A percentile compares a stretch with the other conserved stretches of the same genome.
phyloP scores from a whole-genome alignment of 2,797 vertebrate genomes.

The Sciurus vulgaris region DNA sequence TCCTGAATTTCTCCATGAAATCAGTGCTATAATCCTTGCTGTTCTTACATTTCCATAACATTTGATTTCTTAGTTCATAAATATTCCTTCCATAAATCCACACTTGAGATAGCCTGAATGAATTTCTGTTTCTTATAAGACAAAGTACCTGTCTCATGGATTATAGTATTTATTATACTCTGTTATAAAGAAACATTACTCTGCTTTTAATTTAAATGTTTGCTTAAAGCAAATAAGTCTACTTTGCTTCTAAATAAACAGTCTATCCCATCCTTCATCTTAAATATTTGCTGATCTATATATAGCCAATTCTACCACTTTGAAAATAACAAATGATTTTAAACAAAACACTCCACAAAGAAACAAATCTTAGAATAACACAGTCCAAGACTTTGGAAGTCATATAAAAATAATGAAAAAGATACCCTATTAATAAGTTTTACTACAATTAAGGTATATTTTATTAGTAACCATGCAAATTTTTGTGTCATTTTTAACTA shows the following conservation, averaged over 20 bases:
- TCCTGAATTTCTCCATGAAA: slow-evolving; percentile 4
- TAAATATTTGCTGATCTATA: slow-evolving; percentile 11
- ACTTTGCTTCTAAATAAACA: not conserved
- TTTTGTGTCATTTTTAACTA: slow-evolving; percentile 20
- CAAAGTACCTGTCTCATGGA: not conserved
- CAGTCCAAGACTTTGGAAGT: not conserved
- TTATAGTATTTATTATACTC: not conserved
- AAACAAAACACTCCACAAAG: not conserved
- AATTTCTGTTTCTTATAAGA: not conserved
- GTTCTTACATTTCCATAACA: not conserved
- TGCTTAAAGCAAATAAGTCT: not conserved
- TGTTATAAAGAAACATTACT: slow-evolving; percentile 10
- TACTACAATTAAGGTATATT: slow-evolving; percentile 51
- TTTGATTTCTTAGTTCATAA: not conserved
- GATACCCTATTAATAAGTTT: not conserved
- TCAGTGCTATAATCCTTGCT: not conserved
- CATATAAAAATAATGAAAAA: not conserved
- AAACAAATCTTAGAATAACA: not conserved
- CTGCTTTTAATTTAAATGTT: slow-evolving; percentile 27
- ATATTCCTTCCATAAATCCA: not conserved
- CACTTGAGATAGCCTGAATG: not conserved
- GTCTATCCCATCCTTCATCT: not conserved
- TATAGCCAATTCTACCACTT: not conserved
- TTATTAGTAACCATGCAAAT: slow-evolving; percentile 44
- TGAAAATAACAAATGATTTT: not conserved